These are phyloP conservation scores for Papilio aristodemus DNA, from an alignment of 1,140 invertebrate genomes.

Conservation along the genomic window DNA sequence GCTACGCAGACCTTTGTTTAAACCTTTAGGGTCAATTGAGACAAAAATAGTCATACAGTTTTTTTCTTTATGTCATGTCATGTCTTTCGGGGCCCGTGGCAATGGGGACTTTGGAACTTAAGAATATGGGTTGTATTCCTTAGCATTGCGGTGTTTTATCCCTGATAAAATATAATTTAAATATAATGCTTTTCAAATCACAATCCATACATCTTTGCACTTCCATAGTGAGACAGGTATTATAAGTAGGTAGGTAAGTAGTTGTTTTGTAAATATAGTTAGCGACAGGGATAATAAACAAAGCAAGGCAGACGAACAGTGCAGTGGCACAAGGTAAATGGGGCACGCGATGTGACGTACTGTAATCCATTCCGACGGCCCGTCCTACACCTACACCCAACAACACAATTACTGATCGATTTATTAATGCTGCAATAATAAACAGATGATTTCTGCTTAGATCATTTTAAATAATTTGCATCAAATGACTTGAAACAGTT, in stretches of 20 bases:
- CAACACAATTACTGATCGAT: not conserved
- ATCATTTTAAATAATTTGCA: not conserved
- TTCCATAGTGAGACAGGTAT: not conserved
- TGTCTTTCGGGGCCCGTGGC: too few species aligned
- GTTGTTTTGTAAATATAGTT: slow-evolving; percentile 16
- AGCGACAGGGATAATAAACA: not conserved
- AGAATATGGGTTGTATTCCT: too few species aligned
- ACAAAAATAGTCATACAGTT: not conserved
- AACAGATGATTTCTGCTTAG: not conserved
- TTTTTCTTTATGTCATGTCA: too few species aligned
- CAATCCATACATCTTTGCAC: too few species aligned
- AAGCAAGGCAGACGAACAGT: slow-evolving; percentile 33
- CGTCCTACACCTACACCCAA: slow-evolving; percentile 7
- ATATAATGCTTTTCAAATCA: too few species aligned
- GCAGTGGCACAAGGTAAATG: slow-evolving; percentile 48
- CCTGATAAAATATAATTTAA: too few species aligned
- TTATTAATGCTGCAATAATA: not conserved
- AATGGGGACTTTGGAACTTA: too few species aligned
- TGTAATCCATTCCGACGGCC: slow-evolving; percentile 44
- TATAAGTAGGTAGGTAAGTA: not conserved
- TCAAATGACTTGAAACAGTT: not conserved
- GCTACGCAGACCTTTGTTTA: not conserved
- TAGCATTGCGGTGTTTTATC: too few species aligned
- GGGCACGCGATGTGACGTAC: slow-evolving; percentile 41
- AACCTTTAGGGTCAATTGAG: not conserved